These are phyloP conservation scores for Aurelia aurita DNA, from an alignment of 30 jellyfish, hydroid and myxozoan species.

Conservation along the genomic window DNA sequence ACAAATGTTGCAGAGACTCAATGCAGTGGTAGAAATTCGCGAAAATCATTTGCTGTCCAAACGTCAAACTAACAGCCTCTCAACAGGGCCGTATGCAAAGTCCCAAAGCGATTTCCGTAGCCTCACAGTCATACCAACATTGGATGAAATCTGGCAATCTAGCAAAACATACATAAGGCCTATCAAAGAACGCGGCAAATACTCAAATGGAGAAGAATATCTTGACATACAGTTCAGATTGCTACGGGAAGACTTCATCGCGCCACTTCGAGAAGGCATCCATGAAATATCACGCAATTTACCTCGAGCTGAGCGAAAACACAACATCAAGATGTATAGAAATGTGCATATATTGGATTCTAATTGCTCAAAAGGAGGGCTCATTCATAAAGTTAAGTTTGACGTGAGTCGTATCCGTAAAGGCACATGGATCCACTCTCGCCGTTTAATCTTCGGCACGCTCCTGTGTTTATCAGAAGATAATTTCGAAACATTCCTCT, in stretches of 20 bases:
- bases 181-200: constrained; percentile 62
- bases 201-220: constrained; percentile 48
- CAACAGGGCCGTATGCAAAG: background rate
- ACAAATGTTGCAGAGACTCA: background rate
- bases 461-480: constrained; percentile 70
- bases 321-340: constrained; percentile 32
- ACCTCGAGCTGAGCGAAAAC: constrained; percentile 32
- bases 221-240: constrained; percentile 70
- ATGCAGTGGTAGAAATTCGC: background rate
- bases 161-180: constrained; percentile 61
- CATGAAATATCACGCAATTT: background rate
- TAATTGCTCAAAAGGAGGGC: constrained; percentile 49
- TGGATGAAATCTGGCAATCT: constrained; percentile 21
- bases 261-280: constrained; percentile 73
- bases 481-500: constrained; percentile 45
- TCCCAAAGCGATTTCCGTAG: constrained; percentile 75
- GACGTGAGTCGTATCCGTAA: background rate
- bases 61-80: background rate
- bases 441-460: constrained; percentile 58
- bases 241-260: constrained; percentile 67
- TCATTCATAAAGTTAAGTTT: constrained; percentile 40
- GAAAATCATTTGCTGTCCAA: background rate
- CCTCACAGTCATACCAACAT: constrained; percentile 54
- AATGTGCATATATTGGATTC: constrained; percentile 48
- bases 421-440: constrained; percentile 68